These are phyloP conservation scores for Pampusana beccarii DNA, from an alignment of 2,113 vertebrate species.

Conservation along the genomic window DNA sequence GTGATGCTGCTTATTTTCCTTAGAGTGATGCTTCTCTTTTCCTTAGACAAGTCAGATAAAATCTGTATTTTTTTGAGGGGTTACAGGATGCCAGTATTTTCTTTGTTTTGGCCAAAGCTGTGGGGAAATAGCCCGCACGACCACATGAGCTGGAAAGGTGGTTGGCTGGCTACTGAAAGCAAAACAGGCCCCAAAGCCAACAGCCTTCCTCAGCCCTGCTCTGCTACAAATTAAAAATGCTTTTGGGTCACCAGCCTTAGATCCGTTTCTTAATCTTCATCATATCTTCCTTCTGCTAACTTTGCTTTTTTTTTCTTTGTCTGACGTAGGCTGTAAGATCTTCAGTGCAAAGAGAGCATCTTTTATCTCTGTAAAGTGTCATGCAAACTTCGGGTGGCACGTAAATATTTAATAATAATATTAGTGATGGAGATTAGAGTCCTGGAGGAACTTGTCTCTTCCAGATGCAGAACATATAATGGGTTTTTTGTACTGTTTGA, in stretches of 20 bases:
- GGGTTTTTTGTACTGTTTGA: not conserved
- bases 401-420: constrained; percentile 65
- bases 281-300: not conserved
- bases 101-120: not conserved
- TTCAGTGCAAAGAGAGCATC: not conserved
- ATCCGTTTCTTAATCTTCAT: not conserved
- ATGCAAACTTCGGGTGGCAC: not conserved
- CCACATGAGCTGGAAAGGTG: not conserved
- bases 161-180: not conserved
- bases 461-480: not conserved
- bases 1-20: not conserved
- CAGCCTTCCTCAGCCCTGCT: not conserved
- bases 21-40: not conserved
- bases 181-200: not conserved
- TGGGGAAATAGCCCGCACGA: not conserved
- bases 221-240: not conserved
- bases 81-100: not conserved
- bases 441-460: not conserved
- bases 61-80: not conserved
- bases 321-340: not conserved
- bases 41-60: not conserved
- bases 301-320: not conserved
- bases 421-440: constrained; percentile 4
- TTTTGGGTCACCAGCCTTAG: constrained; percentile 24
- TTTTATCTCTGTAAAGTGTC: constrained; percentile 42